Percentiles rank a stretch among this genome's conserved stretches.
Conservation (phyloP, 2,797 vertebrate genomes). For the Spinibarbus caldwelli region DNA sequence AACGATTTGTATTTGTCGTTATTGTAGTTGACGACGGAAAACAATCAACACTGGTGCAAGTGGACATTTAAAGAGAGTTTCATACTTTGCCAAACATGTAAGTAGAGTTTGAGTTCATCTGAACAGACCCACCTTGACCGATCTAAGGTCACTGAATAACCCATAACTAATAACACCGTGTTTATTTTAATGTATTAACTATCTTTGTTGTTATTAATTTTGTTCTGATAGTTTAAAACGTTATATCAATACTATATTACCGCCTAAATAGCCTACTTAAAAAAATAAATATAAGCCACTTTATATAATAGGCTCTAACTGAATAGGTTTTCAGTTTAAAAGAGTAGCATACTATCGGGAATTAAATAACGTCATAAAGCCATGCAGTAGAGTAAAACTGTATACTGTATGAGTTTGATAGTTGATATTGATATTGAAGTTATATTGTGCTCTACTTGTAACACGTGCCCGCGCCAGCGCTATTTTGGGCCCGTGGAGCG, state of each 20-base stretch:
- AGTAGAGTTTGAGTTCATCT: slow-evolving; percentile 58
- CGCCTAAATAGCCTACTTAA: too few relatives aligned
- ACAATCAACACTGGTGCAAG: slow-evolving; percentile 29
- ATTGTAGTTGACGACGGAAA: slow-evolving; percentile 32
- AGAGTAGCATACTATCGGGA: fast-evolving
- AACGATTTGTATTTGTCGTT: slow-evolving; percentile 35
- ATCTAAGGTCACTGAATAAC: slow-evolving; percentile 18
- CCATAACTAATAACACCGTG: background rate
- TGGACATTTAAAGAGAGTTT: slow-evolving; percentile 20
- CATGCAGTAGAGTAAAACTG: background rate
- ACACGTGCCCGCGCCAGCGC: slow-evolving; percentile 53
- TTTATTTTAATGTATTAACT: background rate
- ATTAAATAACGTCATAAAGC: background rate
- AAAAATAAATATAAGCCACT: background rate
- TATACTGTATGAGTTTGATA: background rate
- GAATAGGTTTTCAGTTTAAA: background rate
- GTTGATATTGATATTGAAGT: background rate
- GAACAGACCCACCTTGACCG: slow-evolving; percentile 25
- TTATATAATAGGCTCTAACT: background rate
- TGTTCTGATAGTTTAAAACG: background rate
- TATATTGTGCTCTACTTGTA: slow-evolving; percentile 10
- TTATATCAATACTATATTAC: background rate
- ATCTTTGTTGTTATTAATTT: background rate
- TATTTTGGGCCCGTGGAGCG: slow-evolving; percentile 73
- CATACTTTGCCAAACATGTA: slow-evolving; percentile 57